phyloP scores from a whole-genome alignment of 1,140 invertebrate genomes.

The Musca domestica region DNA sequence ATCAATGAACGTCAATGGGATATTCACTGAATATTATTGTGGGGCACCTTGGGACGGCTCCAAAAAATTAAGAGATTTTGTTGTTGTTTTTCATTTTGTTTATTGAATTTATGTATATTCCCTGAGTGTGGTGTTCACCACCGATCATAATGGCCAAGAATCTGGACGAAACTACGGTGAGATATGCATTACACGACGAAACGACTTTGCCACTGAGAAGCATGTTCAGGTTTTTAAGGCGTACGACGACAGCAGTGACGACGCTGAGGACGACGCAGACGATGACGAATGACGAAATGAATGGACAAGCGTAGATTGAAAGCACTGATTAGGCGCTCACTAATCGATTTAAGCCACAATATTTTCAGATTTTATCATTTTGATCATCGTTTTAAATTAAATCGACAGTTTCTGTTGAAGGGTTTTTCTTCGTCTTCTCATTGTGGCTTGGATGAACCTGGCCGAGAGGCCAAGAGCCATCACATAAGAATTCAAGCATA shows the following conservation, averaged over 20 bases:
- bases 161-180: too few relatives aligned
- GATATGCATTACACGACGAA: too few relatives aligned
- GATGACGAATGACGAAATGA: constrained; percentile 11
- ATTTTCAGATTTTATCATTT: constrained; percentile 29
- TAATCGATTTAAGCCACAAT: constrained; percentile 53
- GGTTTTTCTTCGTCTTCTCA: background rate
- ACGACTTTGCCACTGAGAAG: too few relatives aligned
- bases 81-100: too few relatives aligned
- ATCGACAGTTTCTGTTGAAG: constrained; percentile 19
- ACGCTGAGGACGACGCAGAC: background rate
- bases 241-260: background rate
- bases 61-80: too few relatives aligned
- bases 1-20: too few relatives aligned
- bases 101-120: too few relatives aligned
- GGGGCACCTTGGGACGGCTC: too few relatives aligned
- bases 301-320: constrained; percentile 41
- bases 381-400: constrained; percentile 23
- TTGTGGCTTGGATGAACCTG: background rate
- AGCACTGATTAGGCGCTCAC: constrained; percentile 48
- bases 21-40: too few relatives aligned
- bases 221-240: too few relatives aligned
- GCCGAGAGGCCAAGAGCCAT: background rate
- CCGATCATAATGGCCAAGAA: too few relatives aligned
- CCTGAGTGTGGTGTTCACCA: too few relatives aligned
- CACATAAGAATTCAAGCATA: background rate